Evolutionary conservation across 2,113 vertebrate species (phyloP), one percentile per base, ranked within the genome.

Genomic region (Cyanocitta stelleri): DNA sequence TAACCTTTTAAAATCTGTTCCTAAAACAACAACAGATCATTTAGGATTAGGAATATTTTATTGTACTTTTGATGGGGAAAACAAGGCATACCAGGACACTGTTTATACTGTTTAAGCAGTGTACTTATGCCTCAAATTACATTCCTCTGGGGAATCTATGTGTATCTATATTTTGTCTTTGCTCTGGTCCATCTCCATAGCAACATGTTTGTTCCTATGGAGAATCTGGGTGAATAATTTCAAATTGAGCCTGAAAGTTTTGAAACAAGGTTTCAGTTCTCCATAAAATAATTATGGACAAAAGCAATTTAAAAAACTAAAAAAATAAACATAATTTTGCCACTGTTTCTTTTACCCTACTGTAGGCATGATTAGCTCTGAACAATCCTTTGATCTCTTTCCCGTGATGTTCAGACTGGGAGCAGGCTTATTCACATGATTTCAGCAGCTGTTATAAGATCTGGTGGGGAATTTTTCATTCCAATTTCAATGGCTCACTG

Each of bases 161-260:
- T 94, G 71, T 69, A 83, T 94, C 90, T 98, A 90, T 91, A 96
- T 94, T 97, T 96, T 97, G 75, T 75, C 74, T 94, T 90, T 87
- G 52, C 68, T 58, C 76, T 89, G n/a, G 48, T 91, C 72, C 84
- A 97, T 98, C 97, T 94, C 97, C 96, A 97, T 97, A 95, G 97
- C 93, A 97, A 98, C 94, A 37, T 80, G 32, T 90, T 97, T 97
- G 94, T 95, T 98, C 77, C 94, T 95, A 93, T 74, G 72, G 93
- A 97, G 94, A 96, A 96, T 80, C 72, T 78, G 93, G 78, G 78
- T 69, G 92, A 96, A 95, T 73, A 95, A 91, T 77, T 96, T 94
- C 78, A 87, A 96, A 84, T 22, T 96, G 84, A 98, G 80, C 78
- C 91, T 93, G 88, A 96, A 95, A 94, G 87, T 94, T 96, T 97